phyloP scores from a whole-genome alignment of 2,113 vertebrate genomes.

The Eurypyga helias region DNA sequence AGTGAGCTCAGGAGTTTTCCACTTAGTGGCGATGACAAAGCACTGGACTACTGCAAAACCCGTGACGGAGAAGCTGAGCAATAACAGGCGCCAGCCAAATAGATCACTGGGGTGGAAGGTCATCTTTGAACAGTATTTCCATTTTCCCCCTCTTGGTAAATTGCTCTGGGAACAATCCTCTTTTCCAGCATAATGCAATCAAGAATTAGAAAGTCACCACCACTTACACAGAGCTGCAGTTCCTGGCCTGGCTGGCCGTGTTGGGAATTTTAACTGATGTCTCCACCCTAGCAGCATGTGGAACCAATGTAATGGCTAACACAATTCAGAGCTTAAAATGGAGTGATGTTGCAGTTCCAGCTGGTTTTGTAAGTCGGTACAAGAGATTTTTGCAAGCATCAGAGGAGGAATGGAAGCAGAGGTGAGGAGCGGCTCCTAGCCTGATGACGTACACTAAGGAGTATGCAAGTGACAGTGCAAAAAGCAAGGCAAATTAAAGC shows the following conservation, averaged over 20 bases:
- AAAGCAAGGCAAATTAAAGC: background rate
- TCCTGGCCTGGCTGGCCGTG: slow-evolving; percentile 18
- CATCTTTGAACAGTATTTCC: slow-evolving; percentile 26
- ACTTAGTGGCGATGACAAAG: slow-evolving; percentile 16
- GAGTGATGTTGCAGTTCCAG: slow-evolving; percentile 47
- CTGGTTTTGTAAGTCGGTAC: background rate
- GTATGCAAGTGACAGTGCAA: background rate
- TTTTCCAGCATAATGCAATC: slow-evolving; percentile 22
- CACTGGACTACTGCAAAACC: background rate
- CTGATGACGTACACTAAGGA: background rate
- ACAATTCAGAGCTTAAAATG: slow-evolving; percentile 61
- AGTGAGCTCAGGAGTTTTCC: slow-evolving; percentile 41
- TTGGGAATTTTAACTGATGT: slow-evolving; percentile 37
- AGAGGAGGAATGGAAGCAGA: slow-evolving; percentile 27
- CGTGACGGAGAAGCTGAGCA: slow-evolving; percentile 54
- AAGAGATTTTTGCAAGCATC: background rate
- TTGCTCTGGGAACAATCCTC: slow-evolving; percentile 28
- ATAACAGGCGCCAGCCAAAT: background rate
- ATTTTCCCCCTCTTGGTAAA: slow-evolving; percentile 1
- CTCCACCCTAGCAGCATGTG: slow-evolving; percentile 57
- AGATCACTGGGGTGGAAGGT: slow-evolving; percentile 46
- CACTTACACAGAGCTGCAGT: slow-evolving; percentile 31
- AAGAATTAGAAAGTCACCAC: slow-evolving; percentile 41
- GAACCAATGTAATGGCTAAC: slow-evolving; percentile 49
- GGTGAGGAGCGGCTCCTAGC: background rate